phyloP scores from a whole-genome alignment of 2,888 invertebrate species.

The Chydorus sphaericus region DNA sequence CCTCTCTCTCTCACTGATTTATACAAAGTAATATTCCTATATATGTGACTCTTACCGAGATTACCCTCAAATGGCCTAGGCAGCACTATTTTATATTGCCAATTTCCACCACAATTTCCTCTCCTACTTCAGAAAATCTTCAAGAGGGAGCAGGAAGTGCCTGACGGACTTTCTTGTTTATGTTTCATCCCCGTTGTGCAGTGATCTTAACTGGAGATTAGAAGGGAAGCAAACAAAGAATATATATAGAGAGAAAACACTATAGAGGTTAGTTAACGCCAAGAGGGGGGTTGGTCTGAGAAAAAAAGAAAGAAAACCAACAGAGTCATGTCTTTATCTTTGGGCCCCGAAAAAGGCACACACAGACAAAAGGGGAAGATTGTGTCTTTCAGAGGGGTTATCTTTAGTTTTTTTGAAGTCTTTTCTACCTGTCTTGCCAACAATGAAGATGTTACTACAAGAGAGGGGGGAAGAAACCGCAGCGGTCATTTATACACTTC shows the following conservation, averaged over 20 bases:
- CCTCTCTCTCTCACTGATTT: neutral
- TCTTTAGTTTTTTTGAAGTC: neutral
- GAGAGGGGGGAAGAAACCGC: neutral
- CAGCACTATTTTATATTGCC: no score
- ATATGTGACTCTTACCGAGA: no score
- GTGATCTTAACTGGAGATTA: neutral
- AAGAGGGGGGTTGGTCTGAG: neutral
- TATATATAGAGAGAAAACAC: no score
- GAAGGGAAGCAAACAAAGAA: neutral
- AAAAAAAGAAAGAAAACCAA: neutral
- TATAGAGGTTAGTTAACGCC: no score
- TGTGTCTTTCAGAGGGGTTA: neutral
- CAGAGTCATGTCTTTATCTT: constrained; percentile 2
- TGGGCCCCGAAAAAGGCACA: neutral
- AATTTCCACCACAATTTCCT: no score
- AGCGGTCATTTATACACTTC: neutral
- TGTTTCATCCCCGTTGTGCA: neutral
- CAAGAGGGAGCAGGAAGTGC: no score
- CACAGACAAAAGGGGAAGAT: no score
- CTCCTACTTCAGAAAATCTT: no score
- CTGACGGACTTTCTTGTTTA: no score
- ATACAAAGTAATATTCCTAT: constrained; percentile 3
- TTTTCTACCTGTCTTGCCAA: neutral
- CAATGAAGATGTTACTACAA: neutral
- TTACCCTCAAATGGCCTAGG: no score